Evolutionary conservation across 2,797 vertebrate species (phyloP).

Genomic region (Emys orbicularis): DNA sequence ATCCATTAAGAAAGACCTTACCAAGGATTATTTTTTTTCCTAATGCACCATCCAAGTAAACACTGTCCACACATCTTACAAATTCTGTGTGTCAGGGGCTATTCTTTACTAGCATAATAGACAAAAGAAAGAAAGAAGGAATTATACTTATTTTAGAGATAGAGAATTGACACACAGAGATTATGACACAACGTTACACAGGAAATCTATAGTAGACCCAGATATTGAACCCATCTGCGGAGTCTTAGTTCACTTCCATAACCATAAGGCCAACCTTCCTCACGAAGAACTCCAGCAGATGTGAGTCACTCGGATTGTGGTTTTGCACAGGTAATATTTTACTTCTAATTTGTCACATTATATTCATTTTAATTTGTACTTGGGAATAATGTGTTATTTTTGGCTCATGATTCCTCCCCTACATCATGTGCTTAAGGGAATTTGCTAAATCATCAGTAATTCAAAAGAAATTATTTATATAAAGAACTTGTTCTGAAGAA

Average conservation of each 20-base stretch:
- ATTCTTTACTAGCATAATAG: too few species aligned
- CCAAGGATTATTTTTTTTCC: not conserved
- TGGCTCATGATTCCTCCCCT: not conserved
- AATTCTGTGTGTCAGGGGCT: too few species aligned
- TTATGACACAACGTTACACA: not conserved
- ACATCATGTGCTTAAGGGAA: not conserved
- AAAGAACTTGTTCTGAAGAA: not conserved
- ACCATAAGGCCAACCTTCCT: not conserved
- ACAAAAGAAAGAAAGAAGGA: too few species aligned
- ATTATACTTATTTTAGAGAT: not conserved
- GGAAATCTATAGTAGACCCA: not conserved
- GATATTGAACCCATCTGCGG: not conserved
- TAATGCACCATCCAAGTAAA: not conserved
- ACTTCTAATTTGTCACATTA: not conserved
- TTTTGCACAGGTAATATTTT: slow-evolving; percentile 2
- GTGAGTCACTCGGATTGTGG: slow-evolving; percentile 10
- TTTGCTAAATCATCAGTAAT: not conserved
- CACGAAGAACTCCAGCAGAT: not conserved
- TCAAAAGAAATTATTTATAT: not conserved
- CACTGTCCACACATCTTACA: not conserved
- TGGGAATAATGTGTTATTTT: slow-evolving; percentile 1
- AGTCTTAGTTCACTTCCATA: not conserved
- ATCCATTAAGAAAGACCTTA: not conserved
- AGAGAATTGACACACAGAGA: not conserved
- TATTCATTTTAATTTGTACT: not conserved